Evolutionary conservation across 1,140 invertebrate species (phyloP), one percentile per base, ranked within the genome.

Genomic region (Reticulitermes speratus): DNA sequence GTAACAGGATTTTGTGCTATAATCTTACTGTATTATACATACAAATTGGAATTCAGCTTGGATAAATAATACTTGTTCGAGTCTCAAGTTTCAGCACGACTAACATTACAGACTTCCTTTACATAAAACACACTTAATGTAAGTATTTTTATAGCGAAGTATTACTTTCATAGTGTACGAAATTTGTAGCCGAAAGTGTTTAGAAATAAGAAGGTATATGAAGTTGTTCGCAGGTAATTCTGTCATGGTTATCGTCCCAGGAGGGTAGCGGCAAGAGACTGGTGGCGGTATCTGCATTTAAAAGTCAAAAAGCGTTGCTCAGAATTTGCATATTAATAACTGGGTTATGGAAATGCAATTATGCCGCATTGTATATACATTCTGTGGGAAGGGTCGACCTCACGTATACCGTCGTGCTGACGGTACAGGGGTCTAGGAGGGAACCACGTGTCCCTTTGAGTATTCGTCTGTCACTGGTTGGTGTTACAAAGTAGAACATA

Each of bases 301-400:
- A 84, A 84, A 84, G 83, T 84, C 83, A 84, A 84, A 84, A 84
- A 84, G 83, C 83, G 83, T 84, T 84, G 19, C 83, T 84, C 44
- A 19, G n/a, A 86, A 86, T 86, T 86, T 86, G n/a, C 85, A 86
- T 86, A 82, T 86, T 86, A 86, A 86, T 86, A 86, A 86, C 85
- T 82, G 48, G 85, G 85, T 83, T 86, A 86, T 86, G 85, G 75
- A 86, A 86, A 86, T 86, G 85, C 85, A 86, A 86, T 86, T 86
- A 86, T 69, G 75, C 14, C 14, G 16, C 45, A 55, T 14, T 84
- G 45, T 59, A 25, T 84, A 38, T 59, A 38, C 65, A 75, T 25
- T 75, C n/a, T 75, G 65, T 30, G 9, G 65, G 65, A 30, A 30
- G 65, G 8, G 25, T 75, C 65, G 7, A 30, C 6, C 65, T 75